Base-by-base conservation (phyloP, 2,888 invertebrate species). In the Drosophila monieri region DNA sequence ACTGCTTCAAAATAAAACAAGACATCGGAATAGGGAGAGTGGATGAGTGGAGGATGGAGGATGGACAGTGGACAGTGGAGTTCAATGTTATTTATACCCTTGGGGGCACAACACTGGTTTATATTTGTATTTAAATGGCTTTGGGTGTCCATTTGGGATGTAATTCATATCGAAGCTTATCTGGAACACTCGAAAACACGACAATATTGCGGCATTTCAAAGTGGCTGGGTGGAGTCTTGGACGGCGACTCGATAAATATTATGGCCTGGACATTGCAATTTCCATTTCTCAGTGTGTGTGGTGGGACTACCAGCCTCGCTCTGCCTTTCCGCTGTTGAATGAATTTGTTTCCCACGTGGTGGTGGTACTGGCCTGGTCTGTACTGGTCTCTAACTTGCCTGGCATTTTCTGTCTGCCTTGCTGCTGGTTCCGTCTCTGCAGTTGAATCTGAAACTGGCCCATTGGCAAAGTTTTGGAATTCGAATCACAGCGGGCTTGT, bases 331-430 rank as follows among this genome's bases (percentile, higher is more conserved):
- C 39, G 32, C 35, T 21, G 39, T 51, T 76, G 73, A 73, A 67
- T 69, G 67, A 76, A 77, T 70, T 74, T 27, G 57, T 72, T 79
- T 85, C 85, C 78, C 87, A 80, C 80, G 54, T 27, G 43, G 35
- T 44, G 32, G 25, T 49, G 62, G 27, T 48, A 8, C 27, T 41
- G 23, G 18, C 2, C n/a, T n/a, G n/a, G 32, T 10, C 32, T 32
- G 32, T 12, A 10, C 14, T n/a, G 39, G 27, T 3, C 43, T 25
- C 58, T 51, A 65, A 23, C 27, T 64, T 32, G 15, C 18, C 57
- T 71, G 71, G 54, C 71, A 58, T 58, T 65, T 72, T 15, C 65
- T 39, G 64, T 43, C 37, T 68, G 21, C 46, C 15, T 21, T 44
- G 23, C 18, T 68, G 52, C 37, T 35, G 32, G n/a, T 14, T n/a